Conservation (phyloP, 1,140 invertebrate genomes). For the Drosophila miranda region DNA sequence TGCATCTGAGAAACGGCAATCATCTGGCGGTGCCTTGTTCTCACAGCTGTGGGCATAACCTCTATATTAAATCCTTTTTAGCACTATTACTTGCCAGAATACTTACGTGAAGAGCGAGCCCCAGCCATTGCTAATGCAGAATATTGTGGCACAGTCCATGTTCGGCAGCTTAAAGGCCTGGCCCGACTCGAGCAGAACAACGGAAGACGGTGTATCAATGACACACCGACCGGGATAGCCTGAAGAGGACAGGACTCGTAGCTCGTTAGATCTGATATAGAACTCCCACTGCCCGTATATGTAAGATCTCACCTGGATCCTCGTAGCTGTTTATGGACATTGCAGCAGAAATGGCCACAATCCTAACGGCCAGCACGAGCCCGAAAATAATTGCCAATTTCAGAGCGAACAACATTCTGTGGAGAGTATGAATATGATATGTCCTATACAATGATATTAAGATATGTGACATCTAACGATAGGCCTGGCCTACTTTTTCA, state of each 20-base stretch:
- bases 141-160: constrained; percentile 40
- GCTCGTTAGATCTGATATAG: too few relatives aligned
- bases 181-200: constrained; percentile 24
- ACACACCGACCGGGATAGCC: constrained; percentile 51
- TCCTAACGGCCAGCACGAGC: too few relatives aligned
- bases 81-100: not conserved
- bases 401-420: too few relatives aligned
- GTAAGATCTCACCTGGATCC: constrained; percentile 29
- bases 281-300: too few relatives aligned
- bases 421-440: constrained; percentile 2
- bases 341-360: not conserved
- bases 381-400: too few relatives aligned
- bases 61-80: too few relatives aligned
- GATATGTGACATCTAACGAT: too few relatives aligned
- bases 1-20: constrained; percentile 30
- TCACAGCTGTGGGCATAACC: constrained; percentile 31
- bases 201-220: constrained; percentile 25
- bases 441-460: too few relatives aligned
- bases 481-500: too few relatives aligned
- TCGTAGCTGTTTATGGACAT: constrained; percentile 29
- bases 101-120: constrained; percentile 49
- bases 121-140: constrained; percentile 51
- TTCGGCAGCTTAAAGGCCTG: constrained; percentile 15
- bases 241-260: not conserved
- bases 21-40: constrained; percentile 3